Base-by-base conservation (phyloP, 2,797 vertebrate species). In the Phoxinus dragarum region DNA sequence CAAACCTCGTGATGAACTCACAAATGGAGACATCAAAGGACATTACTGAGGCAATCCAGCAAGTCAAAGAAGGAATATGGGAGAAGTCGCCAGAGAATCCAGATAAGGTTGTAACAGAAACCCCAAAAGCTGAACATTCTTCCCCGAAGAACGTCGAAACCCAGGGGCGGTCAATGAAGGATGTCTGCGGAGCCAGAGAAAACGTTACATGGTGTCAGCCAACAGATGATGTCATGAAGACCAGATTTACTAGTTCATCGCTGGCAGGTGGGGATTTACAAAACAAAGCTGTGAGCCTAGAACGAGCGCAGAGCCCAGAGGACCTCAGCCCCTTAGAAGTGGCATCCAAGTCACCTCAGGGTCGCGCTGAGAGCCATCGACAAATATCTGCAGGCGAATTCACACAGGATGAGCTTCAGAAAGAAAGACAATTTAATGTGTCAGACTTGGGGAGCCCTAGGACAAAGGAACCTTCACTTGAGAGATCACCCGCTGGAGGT, bases 401-500 rank as follows among this genome's bases (percentile, higher is more conserved):
- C 75, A 66, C 49, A n/a, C 66, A 81, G 64, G 83, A 87, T 52
- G 68, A 68, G 31, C 34, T 73, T 47, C 38, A 59, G 44, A 81
- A 68, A 80, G 75, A 83, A 27, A 71, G 47, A 17, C 66, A 68
- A 68, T 64, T 71, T 38, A n/a, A 73, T 52, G 44, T 71, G 61
- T 34, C 86, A 80, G 54, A 86, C 49, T 75, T 42, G 21, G 81
- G 87, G 21, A 52, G 36, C 31, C 12, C 67, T 54, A 72, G 59
- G 67, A 71, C 80, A 67, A 66, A 88, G 49, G 42, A 79, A 42
- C 2, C 64, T 68, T 84, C 64, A 69, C 74, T 79, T 34, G 40
- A 82, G 72, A 80, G 69, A 71, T 81, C 67, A 84, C 66, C 72
- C 49, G 56, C 72, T 81, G 78, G 69, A 82, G 84, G 38, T 79